Evolutionary conservation across 1,140 invertebrate genomes (phyloP), one percentile per base, ranked within the genome.

Genomic region (Meloidogyne exigua): DNA sequence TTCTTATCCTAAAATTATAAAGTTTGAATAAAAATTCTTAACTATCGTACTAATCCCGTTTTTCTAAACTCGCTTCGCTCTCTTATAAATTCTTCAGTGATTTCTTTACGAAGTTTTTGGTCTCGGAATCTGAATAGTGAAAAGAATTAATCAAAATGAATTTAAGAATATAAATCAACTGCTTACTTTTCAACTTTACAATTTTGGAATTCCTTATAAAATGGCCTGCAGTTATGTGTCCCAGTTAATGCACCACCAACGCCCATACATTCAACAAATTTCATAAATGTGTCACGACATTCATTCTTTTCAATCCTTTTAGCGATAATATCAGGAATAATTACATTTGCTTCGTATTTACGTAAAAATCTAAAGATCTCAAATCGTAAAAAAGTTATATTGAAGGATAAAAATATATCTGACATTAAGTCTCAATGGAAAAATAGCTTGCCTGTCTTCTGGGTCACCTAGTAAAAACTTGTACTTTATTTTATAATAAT

Each of bases 271-370:
- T 76, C 68, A 36, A 83, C 72, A 4, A 83, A 28, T 18, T 76
- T 39, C 21, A 49, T 28, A 68, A 72, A 84, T 21, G 26, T n/a
- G 10, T 13, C 9, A 13, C 32, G 64, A 44, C 81, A 83, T 36
- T 67, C 62, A 25, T 64, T 39, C 36, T 88, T 85, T 70, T 70
- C 85, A 67, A 75, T 57, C 23, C 81, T 25, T 75, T 80, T 79
- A 71, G 84, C 84, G 83, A 85, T 87, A 70, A 81, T 28, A 32
- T 85, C 84, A 18, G 84, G 84, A 71, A 85, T 87, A 36, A 86
- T 67, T 12, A 87, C 80, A 67, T 87, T 80, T 23, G 79, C 80
- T 64, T 85, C 84, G 15, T 85, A 83, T 75, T 75, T 72, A 2
- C 83, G 73, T n/a, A 85, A 71, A 26, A 57, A 57, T 57, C 49